These are phyloP conservation scores for Drosophila sechellia DNA, from an alignment of 1,140 invertebrate genomes.

Conservation along the genomic window DNA sequence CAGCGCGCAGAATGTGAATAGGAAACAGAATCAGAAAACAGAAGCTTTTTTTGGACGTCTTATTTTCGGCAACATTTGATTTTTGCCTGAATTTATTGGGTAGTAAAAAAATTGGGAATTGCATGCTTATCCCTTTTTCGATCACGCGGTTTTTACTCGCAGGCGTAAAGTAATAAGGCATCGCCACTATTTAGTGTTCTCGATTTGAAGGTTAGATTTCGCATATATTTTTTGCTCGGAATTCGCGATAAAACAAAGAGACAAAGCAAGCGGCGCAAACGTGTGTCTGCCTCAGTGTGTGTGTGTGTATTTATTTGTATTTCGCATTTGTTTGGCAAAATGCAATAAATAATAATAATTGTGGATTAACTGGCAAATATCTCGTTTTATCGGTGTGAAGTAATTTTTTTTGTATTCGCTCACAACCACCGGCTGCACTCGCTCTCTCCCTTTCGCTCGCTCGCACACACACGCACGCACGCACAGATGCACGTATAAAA, in stretches of 20 bases:
- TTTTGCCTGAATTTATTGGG: slow-evolving; percentile 11
- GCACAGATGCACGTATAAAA: not conserved
- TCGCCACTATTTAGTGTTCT: slow-evolving; percentile 39
- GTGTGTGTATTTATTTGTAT: slow-evolving; percentile 25
- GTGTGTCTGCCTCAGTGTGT: slow-evolving; percentile 23
- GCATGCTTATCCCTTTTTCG: slow-evolving; percentile 6
- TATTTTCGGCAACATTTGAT: slow-evolving; percentile 42
- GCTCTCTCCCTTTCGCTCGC: slow-evolving; percentile 24
- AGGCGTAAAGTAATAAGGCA: slow-evolving; percentile 27
- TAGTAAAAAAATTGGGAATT: not conserved
- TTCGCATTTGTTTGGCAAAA: slow-evolving; percentile 54
- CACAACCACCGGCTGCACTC: slow-evolving; percentile 62
- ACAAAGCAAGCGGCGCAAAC: slow-evolving; percentile 34
- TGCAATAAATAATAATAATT: slow-evolving; percentile 56
- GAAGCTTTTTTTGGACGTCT: slow-evolving; percentile 24
- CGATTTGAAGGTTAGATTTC: slow-evolving; percentile 59
- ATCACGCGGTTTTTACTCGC: slow-evolving; percentile 54
- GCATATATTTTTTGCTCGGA: slow-evolving; percentile 45
- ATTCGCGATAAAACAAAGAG: slow-evolving; percentile 56
- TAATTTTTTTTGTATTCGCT: slow-evolving; percentile 49
- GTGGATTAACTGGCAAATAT: slow-evolving; percentile 41
- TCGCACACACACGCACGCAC: slow-evolving; percentile 14
- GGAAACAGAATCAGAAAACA: slow-evolving; percentile 61
- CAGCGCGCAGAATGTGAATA: slow-evolving; percentile 40
- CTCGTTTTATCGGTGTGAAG: slow-evolving; percentile 41